phyloP scores from a whole-genome alignment of 2,888 invertebrate genomes.

The Bombyx huttoni region DNA sequence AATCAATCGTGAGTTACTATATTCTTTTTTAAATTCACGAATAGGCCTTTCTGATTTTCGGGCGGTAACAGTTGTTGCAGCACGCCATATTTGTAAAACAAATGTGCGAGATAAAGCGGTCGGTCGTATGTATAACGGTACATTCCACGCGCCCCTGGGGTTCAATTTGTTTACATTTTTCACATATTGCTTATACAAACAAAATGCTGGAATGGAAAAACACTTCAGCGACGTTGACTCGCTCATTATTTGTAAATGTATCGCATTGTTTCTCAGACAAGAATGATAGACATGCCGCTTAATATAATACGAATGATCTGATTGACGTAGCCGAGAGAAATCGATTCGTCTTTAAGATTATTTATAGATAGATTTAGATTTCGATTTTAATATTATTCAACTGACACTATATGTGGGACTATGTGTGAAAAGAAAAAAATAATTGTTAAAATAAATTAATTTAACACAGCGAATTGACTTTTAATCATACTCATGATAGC shows the following conservation, averaged over 20 bases:
- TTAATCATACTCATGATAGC: neutral
- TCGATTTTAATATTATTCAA: neutral
- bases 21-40: neutral
- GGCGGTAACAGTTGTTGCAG: conserved; percentile 10
- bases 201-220: conserved; percentile 27
- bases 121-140: conserved; percentile 6
- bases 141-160: conserved; percentile 27
- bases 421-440: no score
- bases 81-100: conserved; percentile 15
- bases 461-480: neutral
- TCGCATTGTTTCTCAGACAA: conserved; percentile 18
- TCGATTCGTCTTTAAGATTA: neutral
- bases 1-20: neutral
- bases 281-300: neutral
- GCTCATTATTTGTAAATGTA: conserved; percentile 30
- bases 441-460: no score
- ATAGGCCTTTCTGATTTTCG: conserved; percentile 2
- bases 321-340: neutral
- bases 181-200: conserved; percentile 48
- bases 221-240: conserved; percentile 17
- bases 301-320: neutral
- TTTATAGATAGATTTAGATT: no score
- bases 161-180: conserved; percentile 44
- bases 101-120: conserved; percentile 11
- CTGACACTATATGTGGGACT: no score